Evolutionary conservation across 2,113 vertebrate genomes (phyloP), one percentile per base, ranked within the genome.

Genomic region (Actinemys pallida): DNA sequence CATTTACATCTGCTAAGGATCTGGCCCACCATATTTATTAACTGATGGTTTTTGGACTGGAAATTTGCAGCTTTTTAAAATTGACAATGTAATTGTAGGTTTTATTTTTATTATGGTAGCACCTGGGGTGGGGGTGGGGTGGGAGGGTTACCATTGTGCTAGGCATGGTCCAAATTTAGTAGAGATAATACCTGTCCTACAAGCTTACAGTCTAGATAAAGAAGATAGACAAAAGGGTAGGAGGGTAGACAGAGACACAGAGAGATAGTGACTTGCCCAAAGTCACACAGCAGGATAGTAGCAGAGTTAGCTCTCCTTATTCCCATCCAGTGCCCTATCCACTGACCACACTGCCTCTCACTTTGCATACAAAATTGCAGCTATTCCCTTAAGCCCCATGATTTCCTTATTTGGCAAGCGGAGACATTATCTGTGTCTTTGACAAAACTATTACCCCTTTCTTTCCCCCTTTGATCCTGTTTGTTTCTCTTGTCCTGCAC

Each of bases 241-340:
- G 17, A n/a, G 16, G 35, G 35, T 69, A n/a, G n/a, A 69, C 14
- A n/a, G 62, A 62, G 59, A 14, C 12, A 16, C 59, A 62, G 59
- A 69, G 29, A 35, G 8, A 69, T 16, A 69, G 62, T 69, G 35
- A 69, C 62, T 69, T 69, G 35, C 59, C 12, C 29, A 62, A 62
- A 62, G 87, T 76, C 81, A 1, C 24, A 7, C 3, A 22, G 45
- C 1, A 72, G 56, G 52, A 3, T 50, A 89, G 12, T 11, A 57
- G 10, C 5, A 49, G 84, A 6, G 65, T 72, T 9, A 42, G 72
- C 7, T 1, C 81, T 89, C 1, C 0, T 0, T 7, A 92, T 35
- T 81, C 93, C 31, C 91, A 0, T 4, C 3, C 5, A 3, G 10
- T 1, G 2, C 22, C 6, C 11, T 75, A 5, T 75, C 20, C 24